These are phyloP conservation scores for Ophioninae sp. DNA, from an alignment of 2,888 invertebrate species.

Conservation along the genomic window DNA sequence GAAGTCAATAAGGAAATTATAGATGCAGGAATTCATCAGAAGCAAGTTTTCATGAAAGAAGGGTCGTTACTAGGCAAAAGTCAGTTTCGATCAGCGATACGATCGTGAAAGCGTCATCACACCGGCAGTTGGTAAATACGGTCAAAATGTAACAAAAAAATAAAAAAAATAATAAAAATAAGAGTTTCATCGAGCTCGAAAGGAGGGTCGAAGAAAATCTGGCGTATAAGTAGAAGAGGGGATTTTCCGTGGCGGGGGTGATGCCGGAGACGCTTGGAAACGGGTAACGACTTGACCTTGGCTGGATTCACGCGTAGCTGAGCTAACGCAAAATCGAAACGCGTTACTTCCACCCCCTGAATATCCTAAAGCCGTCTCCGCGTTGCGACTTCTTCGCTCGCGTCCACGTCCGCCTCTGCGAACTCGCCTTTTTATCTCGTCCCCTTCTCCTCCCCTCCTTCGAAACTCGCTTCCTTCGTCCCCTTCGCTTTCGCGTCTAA, in stretches of 20 bases:
- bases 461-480: not conserved
- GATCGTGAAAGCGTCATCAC: no score
- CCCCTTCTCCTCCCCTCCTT: not conserved
- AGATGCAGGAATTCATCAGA: no score
- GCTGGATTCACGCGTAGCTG: constrained; percentile 81
- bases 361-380: constrained; percentile 80
- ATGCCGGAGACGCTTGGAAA: constrained; percentile 72
- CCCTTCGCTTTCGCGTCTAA: no score
- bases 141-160: not conserved
- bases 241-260: constrained; percentile 59
- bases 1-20: no score
- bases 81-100: no score
- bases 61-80: no score
- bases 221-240: constrained; percentile 6
- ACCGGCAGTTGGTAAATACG: not conserved
- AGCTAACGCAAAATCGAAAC: constrained; percentile 81
- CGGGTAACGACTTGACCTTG: constrained; percentile 81
- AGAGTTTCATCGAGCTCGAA: not conserved
- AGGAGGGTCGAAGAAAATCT: not conserved
- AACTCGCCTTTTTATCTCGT: not conserved
- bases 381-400: constrained; percentile 70
- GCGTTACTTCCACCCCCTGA: constrained; percentile 81
- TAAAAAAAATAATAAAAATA: not conserved
- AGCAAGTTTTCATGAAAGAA: no score
- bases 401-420: constrained; percentile 1